These are phyloP conservation scores for Allygus modestus DNA, from an alignment of 2,888 invertebrate species.

Conservation along the genomic window DNA sequence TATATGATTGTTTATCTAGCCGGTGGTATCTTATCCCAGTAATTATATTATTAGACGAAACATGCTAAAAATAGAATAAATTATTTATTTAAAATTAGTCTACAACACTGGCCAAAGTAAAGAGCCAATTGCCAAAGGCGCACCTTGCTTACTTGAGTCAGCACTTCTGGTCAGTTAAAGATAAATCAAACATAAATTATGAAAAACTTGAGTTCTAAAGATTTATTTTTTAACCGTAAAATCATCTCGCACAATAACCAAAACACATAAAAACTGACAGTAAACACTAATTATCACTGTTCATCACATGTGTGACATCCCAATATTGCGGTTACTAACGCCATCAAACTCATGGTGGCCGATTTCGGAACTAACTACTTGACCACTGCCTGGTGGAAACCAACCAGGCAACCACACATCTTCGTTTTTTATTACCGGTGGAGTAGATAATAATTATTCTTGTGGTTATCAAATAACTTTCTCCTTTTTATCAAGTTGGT, in stretches of 20 bases:
- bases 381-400: conserved; percentile 49
- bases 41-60: conserved; percentile 9
- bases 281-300: conserved; percentile 25
- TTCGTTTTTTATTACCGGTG: background rate
- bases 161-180: conserved; percentile 1
- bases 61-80: conserved; percentile 38
- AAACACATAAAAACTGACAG: conserved; percentile 17
- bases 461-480: background rate
- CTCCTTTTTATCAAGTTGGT: background rate
- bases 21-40: background rate
- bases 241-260: conserved; percentile 29
- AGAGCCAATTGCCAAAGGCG: conserved; percentile 42
- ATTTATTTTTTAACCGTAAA: conserved; percentile 26
- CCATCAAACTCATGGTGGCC: conserved; percentile 51
- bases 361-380: conserved; percentile 22
- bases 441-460: background rate
- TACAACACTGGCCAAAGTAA: conserved; percentile 36
- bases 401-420: conserved; percentile 4
- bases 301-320: conserved; percentile 52
- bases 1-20: background rate
- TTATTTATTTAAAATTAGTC: conserved; percentile 31
- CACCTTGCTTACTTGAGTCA: conserved; percentile 57
- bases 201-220: background rate
- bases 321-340: conserved; percentile 35
- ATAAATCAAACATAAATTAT: background rate